Conservation (phyloP, 2,797 vertebrate species). For the Coranthus polyacanthus region DNA sequence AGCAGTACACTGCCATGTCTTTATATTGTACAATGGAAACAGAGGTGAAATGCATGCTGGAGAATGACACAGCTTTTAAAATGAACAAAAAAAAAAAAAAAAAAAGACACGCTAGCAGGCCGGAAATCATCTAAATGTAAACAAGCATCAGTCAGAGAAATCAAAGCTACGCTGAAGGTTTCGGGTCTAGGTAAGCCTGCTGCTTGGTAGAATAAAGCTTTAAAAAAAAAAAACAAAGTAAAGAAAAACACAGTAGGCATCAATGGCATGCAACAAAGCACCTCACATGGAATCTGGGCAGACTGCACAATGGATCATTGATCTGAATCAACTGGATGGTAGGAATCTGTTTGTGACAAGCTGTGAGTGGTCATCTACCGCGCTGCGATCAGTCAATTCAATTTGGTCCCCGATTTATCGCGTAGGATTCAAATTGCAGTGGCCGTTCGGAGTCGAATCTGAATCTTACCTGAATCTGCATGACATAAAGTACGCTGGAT, state of each 20-base stretch:
- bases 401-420: constrained; percentile 7
- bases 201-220: constrained; percentile 31
- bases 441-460: no score
- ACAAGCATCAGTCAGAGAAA: constrained; percentile 65
- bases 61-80: constrained; percentile 77
- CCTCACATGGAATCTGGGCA: constrained; percentile 65
- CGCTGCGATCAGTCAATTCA: not conserved
- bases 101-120: constrained; percentile 77
- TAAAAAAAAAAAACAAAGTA: constrained; percentile 27
- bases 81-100: constrained; percentile 26
- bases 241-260: constrained; percentile 85
- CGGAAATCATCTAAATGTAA: constrained; percentile 79
- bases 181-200: constrained; percentile 25
- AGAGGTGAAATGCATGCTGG: constrained; percentile 86
- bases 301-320: constrained; percentile 31
- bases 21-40: constrained; percentile 80
- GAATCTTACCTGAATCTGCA: no score
- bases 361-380: not conserved
- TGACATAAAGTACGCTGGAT: no score
- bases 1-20: constrained; percentile 80
- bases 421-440: not conserved
- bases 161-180: constrained; percentile 34
- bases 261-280: constrained; percentile 87
- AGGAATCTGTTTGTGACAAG: constrained; percentile 21
- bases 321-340: constrained; percentile 21